Percentiles rank a stretch among this genome's conserved stretches.
Conservation (phyloP, 2,888 invertebrate genomes). For the Oxystoma pomonae region DNA sequence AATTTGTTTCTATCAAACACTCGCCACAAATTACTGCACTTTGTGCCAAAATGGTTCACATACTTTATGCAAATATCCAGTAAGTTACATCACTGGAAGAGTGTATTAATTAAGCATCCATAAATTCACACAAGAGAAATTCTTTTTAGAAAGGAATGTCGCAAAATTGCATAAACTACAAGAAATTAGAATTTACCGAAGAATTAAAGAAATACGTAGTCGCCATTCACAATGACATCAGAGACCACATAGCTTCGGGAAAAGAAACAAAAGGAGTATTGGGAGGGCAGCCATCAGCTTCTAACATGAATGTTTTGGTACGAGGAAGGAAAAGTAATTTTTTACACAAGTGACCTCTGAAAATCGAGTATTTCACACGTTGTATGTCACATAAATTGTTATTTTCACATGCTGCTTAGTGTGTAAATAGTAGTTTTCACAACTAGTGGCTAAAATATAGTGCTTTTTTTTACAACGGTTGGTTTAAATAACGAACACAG, state of each 20-base stretch:
- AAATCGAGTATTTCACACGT: no score
- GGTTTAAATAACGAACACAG: no score
- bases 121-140: no score
- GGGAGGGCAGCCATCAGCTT: constrained; percentile 28
- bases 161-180: constrained; percentile 24
- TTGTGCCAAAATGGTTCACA: constrained; percentile 29
- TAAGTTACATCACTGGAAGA: no score
- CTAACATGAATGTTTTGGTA: constrained; percentile 30
- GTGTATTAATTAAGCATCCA: no score
- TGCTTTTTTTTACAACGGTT: no score
- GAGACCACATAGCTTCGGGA: constrained; percentile 32
- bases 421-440: no score
- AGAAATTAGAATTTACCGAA: constrained; percentile 18
- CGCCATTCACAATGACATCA: constrained; percentile 32
- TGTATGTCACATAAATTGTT: no score
- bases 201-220: constrained; percentile 28
- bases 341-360: no score
- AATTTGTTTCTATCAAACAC: neutral
- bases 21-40: constrained; percentile 25
- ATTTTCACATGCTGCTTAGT: no score
- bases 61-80: constrained; percentile 28
- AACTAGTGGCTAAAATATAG: no score
- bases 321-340: no score
- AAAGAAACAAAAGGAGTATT: constrained; percentile 27
- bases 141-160: constrained; percentile 25